A percentile compares a stretch with the other conserved stretches of the same genome.
These are phyloP conservation scores for Onthophagus sagittarius DNA, from an alignment of 2,888 invertebrate genomes.

Conservation along the genomic window DNA sequence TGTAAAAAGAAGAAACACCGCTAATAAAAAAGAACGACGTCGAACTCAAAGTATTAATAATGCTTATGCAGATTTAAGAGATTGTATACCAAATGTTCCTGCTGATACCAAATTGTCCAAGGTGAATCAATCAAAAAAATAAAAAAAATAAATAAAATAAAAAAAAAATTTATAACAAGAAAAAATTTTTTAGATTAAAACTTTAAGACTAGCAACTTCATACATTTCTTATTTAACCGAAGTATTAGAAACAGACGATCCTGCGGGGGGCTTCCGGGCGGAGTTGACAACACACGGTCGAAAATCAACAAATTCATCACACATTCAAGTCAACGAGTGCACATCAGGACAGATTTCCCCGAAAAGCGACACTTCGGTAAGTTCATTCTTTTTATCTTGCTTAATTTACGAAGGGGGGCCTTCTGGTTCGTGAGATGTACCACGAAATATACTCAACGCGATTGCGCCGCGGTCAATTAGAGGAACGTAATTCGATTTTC, in stretches of 20 bases:
- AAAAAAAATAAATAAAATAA: not conserved
- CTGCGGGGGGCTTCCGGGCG: conserved; percentile 81
- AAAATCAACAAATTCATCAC: conserved; percentile 38
- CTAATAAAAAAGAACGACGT: conserved; percentile 90
- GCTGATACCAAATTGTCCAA: conserved; percentile 93
- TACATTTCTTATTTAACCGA: conserved; percentile 91
- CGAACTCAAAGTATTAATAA: conserved; percentile 93
- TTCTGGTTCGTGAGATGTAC: not conserved
- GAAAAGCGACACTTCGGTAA: conserved; percentile 43
- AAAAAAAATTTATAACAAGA: not conserved
- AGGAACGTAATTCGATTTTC: not conserved
- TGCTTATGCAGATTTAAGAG: conserved; percentile 86
- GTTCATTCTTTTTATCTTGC: conserved; percentile 24
- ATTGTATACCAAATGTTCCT: conserved; percentile 95
- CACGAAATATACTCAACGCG: not conserved
- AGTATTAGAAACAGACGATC: conserved; percentile 82
- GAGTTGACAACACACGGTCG: conserved; percentile 59
- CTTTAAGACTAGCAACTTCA: conserved; percentile 84
- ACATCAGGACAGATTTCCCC: conserved; percentile 38
- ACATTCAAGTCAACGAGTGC: conserved; percentile 38
- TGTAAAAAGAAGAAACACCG: conserved; percentile 81
- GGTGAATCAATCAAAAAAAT: conserved; percentile 52
- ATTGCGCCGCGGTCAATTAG: not conserved
- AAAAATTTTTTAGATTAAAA: conserved; percentile 73
- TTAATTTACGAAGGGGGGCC: not conserved